Conservation (phyloP, 2,113 vertebrate genomes). For the Monopterus albus region DNA sequence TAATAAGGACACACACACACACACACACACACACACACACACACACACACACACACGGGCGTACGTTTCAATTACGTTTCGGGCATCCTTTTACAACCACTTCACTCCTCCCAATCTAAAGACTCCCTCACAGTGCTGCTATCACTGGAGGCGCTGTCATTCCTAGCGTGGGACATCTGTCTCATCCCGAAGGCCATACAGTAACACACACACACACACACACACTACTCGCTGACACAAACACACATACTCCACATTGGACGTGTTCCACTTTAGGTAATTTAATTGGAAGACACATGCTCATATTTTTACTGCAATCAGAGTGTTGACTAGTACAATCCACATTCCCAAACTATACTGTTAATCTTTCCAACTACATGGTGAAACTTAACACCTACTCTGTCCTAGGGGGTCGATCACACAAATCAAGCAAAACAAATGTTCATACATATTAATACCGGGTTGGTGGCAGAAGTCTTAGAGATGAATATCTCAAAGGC, state of each 20-base stretch:
- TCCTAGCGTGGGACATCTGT: conserved; percentile 78
- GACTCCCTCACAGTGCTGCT: conserved; percentile 60
- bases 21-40: conserved; percentile 47
- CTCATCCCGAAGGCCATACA: conserved; percentile 64
- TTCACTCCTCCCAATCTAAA: conserved; percentile 37
- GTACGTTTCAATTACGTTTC: conserved; percentile 52
- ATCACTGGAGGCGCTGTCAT: conserved; percentile 75
- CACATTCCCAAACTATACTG: too few relatives aligned
- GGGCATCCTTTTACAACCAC: conserved; percentile 53
- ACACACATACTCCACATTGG: conserved; percentile 21
- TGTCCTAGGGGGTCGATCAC: too few relatives aligned
- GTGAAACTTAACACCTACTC: too few relatives aligned
- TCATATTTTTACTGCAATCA: conserved; percentile 9
- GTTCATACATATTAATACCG: too few relatives aligned
- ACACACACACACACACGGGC: conserved; percentile 49
- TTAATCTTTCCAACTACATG: conserved; percentile 1
- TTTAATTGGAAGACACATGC: conserved; percentile 46
- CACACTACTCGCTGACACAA: not conserved
- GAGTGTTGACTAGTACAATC: too few relatives aligned
- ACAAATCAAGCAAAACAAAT: too few relatives aligned
- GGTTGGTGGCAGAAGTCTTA: too few relatives aligned
- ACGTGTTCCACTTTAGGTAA: conserved; percentile 45
- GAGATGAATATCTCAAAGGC: too few relatives aligned
- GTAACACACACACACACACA: conserved; percentile 42
- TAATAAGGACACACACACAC: conserved; percentile 65